Evolutionary conservation across 2,113 vertebrate genomes (phyloP).

Genomic region (Pristiophorus japonicus): DNA sequence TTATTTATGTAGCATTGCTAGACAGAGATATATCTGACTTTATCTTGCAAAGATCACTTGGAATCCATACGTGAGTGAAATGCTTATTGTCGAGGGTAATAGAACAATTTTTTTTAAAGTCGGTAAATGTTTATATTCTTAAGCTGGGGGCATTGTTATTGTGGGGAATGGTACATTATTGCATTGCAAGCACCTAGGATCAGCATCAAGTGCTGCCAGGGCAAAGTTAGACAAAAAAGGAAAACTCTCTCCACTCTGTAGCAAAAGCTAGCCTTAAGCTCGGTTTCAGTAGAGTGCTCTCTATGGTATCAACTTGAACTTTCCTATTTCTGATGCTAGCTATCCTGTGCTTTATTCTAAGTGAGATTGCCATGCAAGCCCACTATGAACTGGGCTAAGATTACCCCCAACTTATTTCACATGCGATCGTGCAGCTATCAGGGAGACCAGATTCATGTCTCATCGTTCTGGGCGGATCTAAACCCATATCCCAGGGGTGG

Average conservation of each 20-base stretch:
- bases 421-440: not conserved
- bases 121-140: not conserved
- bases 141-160: not conserved
- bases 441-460: not conserved
- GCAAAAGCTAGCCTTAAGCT: not conserved
- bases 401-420: no score
- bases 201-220: not conserved
- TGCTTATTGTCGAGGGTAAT: no score
- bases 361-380: not conserved
- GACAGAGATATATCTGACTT: not conserved
- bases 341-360: not conserved
- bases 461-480: not conserved
- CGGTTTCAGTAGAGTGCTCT: not conserved
- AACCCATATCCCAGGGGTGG: not conserved
- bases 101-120: no score
- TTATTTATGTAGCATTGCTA: not conserved
- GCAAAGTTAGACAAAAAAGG: not conserved
- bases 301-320: not conserved
- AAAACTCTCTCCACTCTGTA: not conserved
- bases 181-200: not conserved
- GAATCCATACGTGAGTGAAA: not conserved
- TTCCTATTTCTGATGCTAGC: not conserved
- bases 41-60: no score
- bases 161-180: not conserved
- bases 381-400: not conserved